phyloP scores from a whole-genome alignment of 2,888 invertebrate species.

The Protophormia terraenovae region DNA sequence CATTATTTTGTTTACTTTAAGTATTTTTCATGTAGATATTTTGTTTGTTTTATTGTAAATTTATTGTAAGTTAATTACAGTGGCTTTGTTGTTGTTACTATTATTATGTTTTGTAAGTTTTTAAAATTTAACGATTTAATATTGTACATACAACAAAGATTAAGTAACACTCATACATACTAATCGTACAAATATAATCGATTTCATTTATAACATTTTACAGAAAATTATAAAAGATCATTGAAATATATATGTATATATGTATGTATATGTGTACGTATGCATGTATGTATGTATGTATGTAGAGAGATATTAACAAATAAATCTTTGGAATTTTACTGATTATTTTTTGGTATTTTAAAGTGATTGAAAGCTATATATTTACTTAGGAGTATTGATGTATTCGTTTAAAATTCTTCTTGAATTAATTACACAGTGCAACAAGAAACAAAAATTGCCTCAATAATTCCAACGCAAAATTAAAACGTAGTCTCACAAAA shows the following conservation, averaged over 20 bases:
- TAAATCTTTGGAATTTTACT: not conserved
- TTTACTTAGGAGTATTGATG: no score
- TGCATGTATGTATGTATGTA: no score
- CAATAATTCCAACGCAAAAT: no score
- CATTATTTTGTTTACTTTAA: not conserved
- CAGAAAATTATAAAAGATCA: not conserved
- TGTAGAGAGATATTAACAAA: not conserved
- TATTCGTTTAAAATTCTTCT: no score
- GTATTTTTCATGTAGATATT: not conserved
- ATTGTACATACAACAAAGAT: not conserved
- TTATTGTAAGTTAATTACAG: not conserved
- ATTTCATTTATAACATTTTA: conserved; percentile 1
- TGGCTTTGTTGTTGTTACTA: not conserved
- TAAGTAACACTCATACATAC: not conserved
- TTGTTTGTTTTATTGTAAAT: not conserved
- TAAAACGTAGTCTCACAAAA: no score
- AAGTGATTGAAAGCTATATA: not conserved
- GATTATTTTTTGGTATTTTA: not conserved
- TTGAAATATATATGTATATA: no score
- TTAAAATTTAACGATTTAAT: not conserved
- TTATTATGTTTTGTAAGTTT: conserved; percentile 11
- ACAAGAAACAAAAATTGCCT: no score
- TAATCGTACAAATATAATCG: no score
- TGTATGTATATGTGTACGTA: no score
- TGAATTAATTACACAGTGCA: no score